Conservation (phyloP, 2,888 invertebrate species). For the Eristalis tenax region DNA sequence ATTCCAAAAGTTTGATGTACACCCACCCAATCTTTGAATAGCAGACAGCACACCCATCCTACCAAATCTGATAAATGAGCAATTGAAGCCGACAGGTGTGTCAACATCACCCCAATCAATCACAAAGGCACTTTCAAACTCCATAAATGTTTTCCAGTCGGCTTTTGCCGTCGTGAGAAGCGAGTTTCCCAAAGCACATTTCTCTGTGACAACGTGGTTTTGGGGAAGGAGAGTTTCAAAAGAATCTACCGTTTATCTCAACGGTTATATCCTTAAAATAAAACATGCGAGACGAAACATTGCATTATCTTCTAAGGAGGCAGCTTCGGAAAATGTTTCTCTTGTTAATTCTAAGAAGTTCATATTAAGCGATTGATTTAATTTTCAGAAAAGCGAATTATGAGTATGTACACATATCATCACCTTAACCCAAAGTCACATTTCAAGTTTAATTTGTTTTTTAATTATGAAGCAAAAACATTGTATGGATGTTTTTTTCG, state of each 20-base stretch:
- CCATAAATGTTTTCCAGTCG: background rate
- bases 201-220: background rate
- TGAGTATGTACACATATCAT: background rate
- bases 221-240: background rate
- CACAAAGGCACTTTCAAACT: constrained; percentile 9
- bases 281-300: background rate
- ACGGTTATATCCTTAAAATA: background rate
- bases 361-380: background rate
- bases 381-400: background rate
- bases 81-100: constrained; percentile 3
- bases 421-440: background rate
- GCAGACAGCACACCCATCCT: background rate
- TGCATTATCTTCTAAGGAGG: background rate
- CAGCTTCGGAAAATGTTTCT: background rate
- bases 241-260: background rate
- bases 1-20: background rate
- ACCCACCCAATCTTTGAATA: background rate
- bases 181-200: background rate
- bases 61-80: background rate
- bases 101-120: constrained; percentile 17
- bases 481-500: background rate
- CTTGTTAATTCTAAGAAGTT: background rate
- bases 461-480: constrained; percentile 2
- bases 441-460: constrained; percentile 6
- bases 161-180: background rate